Evolutionary conservation across 2,888 invertebrate species (phyloP).

Genomic region (Tetheella fluctuosa): DNA sequence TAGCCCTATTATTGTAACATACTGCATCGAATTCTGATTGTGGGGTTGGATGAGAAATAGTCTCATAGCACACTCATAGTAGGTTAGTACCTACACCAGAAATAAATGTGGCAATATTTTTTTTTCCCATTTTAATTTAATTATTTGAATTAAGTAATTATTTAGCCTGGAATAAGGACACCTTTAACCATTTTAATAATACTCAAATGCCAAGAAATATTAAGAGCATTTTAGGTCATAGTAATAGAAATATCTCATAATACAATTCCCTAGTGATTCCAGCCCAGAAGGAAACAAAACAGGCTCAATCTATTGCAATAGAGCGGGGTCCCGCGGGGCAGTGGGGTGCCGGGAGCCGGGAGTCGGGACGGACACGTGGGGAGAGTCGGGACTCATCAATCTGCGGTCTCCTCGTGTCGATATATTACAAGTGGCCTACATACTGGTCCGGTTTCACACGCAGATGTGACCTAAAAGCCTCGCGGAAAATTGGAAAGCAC

Average conservation of each 20-base stretch:
- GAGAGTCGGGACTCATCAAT: constrained; percentile 65
- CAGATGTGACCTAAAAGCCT: constrained; percentile 65
- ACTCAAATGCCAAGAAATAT: neutral
- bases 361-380: constrained; percentile 32
- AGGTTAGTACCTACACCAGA: no score
- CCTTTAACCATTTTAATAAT: neutral
- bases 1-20: constrained; percentile 30
- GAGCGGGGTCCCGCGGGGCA: constrained; percentile 45
- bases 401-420: constrained; percentile 70
- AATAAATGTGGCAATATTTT: no score
- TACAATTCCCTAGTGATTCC: constrained; percentile 30
- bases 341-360: constrained; percentile 21
- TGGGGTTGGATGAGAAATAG: constrained; percentile 15
- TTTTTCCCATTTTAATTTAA: no score
- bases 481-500: constrained; percentile 26
- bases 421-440: constrained; percentile 71
- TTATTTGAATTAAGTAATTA: no score
- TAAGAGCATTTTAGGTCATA: neutral
- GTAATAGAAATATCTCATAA: constrained; percentile 24
- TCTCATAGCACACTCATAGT: neutral
- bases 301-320: constrained; percentile 59
- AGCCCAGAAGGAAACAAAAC: constrained; percentile 55
- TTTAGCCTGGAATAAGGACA: no score
- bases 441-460: constrained; percentile 57
- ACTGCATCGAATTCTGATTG: constrained; percentile 17